Conservation (phyloP, 2,888 invertebrate genomes). For the Peribatodes rhomboidaria region DNA sequence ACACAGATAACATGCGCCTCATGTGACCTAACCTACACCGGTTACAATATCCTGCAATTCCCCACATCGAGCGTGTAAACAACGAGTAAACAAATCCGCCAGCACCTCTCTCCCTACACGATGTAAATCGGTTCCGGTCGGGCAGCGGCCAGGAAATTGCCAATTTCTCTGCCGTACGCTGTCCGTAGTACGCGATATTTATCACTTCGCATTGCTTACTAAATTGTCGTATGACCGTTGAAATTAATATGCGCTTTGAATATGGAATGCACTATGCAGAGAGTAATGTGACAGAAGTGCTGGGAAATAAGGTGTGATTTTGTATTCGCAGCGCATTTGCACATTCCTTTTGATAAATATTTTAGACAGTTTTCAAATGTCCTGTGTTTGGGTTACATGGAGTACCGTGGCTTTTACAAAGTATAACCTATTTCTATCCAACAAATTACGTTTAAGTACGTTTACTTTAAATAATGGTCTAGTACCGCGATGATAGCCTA, state of each 20-base stretch:
- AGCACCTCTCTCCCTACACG: slow-evolving; percentile 35
- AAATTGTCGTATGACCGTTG: slow-evolving; percentile 22
- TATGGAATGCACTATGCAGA: slow-evolving; percentile 26
- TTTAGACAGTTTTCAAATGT: slow-evolving; percentile 8
- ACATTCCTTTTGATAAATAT: slow-evolving; percentile 17
- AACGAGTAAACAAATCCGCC: slow-evolving; percentile 41
- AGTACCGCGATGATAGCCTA: too few relatives aligned
- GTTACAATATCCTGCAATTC: neutral
- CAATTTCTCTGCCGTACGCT: slow-evolving; percentile 68
- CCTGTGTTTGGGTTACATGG: neutral
- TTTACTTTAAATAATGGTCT: too few relatives aligned
- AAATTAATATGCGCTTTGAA: slow-evolving; percentile 41
- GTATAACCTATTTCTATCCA: neutral
- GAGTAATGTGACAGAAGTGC: slow-evolving; percentile 21
- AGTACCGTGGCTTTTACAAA: neutral
- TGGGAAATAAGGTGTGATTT: slow-evolving; percentile 30
- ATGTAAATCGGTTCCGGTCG: slow-evolving; percentile 57
- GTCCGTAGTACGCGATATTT: slow-evolving; percentile 29
- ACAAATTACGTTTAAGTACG: too few relatives aligned
- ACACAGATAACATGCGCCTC: too few relatives aligned
- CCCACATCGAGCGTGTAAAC: neutral
- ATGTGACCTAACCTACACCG: too few relatives aligned
- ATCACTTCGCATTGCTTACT: slow-evolving; percentile 25
- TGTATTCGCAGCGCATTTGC: slow-evolving; percentile 28
- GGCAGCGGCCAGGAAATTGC: slow-evolving; percentile 72